A percentile compares a stretch with the other conserved stretches of the same genome.
These are phyloP conservation scores for Equus przewalskii DNA, from an alignment of 2,113 vertebrate species.

Conservation along the genomic window DNA sequence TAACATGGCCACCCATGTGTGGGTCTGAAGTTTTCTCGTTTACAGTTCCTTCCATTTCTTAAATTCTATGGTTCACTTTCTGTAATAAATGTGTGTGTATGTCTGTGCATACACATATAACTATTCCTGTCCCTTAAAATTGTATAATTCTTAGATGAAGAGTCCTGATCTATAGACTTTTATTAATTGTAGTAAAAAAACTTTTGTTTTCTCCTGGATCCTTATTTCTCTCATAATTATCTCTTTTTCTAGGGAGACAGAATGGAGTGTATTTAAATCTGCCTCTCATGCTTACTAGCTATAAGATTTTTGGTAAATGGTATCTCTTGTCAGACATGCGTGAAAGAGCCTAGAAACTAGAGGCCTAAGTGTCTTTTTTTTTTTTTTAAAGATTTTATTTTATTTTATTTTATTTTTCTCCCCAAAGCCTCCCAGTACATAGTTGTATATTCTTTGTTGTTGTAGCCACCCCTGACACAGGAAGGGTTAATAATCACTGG, in stretches of 20 bases:
- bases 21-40: neutral
- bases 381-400: too few relatives aligned
- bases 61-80: neutral
- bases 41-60: neutral
- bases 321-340: neutral
- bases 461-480: too few relatives aligned
- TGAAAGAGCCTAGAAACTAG: neutral
- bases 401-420: too few relatives aligned
- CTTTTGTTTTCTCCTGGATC: slow-evolving; percentile 16
- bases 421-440: too few relatives aligned
- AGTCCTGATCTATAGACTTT: neutral
- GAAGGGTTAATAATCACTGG: too few relatives aligned
- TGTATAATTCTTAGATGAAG: neutral
- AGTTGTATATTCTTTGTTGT: too few relatives aligned
- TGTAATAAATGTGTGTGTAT: neutral
- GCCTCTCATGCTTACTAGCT: neutral
- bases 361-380: neutral
- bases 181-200: slow-evolving; percentile 14
- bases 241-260: neutral
- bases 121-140: slow-evolving; percentile 31
- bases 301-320: neutral
- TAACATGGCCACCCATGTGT: neutral
- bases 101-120: neutral
- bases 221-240: slow-evolving; percentile 30
- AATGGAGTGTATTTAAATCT: slow-evolving; percentile 1